These are phyloP conservation scores for Nycticebus coucang DNA, from an alignment of 2,113 vertebrate species.

Conservation along the genomic window DNA sequence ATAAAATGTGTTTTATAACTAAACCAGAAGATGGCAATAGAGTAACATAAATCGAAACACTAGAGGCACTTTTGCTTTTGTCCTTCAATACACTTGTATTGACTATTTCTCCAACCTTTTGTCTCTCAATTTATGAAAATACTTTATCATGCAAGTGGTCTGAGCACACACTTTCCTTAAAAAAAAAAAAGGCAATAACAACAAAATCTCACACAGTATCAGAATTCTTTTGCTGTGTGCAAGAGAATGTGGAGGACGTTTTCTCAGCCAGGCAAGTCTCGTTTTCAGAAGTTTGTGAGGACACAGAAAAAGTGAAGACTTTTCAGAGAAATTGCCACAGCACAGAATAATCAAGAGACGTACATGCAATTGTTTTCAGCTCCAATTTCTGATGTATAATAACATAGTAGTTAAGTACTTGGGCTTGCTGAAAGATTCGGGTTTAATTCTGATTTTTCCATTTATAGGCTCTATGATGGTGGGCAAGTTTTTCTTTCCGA, in stretches of 20 bases:
- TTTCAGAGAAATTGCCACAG: not conserved
- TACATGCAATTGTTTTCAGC: not conserved
- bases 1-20: constrained; percentile 36
- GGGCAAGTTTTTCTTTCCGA: not conserved
- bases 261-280: not conserved
- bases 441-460: not conserved
- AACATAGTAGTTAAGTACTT: not conserved
- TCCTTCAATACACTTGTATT: constrained; percentile 30
- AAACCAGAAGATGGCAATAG: constrained; percentile 77
- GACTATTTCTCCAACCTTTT: constrained; percentile 16
- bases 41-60: constrained; percentile 57
- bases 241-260: not conserved
- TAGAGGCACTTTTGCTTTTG: not conserved
- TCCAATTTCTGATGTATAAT: not conserved
- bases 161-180: not conserved
- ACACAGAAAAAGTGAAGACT: not conserved
- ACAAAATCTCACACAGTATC: not conserved
- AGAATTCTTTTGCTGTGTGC: not conserved
- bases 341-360: not conserved
- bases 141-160: not conserved
- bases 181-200: not conserved
- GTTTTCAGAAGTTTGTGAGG: constrained; percentile 36
- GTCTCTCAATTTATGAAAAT: constrained; percentile 33
- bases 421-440: not conserved
- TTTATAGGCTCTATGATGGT: not conserved